phyloP scores from a whole-genome alignment of 30 jellyfish, hydroid and myxozoan species.

The Nemopilema nomurai region DNA sequence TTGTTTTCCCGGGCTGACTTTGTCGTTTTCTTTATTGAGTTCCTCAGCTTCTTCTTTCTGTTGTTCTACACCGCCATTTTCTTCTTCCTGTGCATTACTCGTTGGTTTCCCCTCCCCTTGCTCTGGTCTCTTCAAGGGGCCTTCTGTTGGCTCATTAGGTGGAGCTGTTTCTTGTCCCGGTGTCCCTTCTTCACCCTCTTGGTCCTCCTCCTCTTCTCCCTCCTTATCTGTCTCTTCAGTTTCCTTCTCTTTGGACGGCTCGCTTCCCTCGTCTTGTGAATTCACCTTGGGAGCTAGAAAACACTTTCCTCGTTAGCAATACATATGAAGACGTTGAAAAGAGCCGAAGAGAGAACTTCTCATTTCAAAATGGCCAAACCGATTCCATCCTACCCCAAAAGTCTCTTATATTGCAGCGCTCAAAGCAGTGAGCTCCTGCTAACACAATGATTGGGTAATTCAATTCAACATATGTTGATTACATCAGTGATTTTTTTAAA shows the following conservation, averaged over 20 bases:
- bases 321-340: no score
- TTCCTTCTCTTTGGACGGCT: conserved; percentile 8
- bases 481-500: no score
- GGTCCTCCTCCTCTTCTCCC: conserved; percentile 9
- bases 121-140: conserved; percentile 31
- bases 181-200: conserved; percentile 16
- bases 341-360: no score
- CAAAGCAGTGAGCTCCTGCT: no score
- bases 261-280: background rate
- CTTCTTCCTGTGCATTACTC: background rate
- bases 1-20: conserved; percentile 10
- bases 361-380: no score
- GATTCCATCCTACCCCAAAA: no score
- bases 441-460: no score
- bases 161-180: conserved; percentile 38
- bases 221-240: conserved; percentile 23
- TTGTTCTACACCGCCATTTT: conserved; percentile 12
- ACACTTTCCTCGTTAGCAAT: no score
- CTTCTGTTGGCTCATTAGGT: conserved; percentile 48
- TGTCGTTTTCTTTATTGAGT: background rate
- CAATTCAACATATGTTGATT: no score
- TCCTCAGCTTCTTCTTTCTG: conserved; percentile 13
- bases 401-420: no score
- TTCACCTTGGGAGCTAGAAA: background rate
- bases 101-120: conserved; percentile 26